Percentiles rank a stretch among this genome's conserved stretches.
These are phyloP conservation scores for Acronicta aceris DNA, from an alignment of 2,888 invertebrate genomes.

Conservation along the genomic window DNA sequence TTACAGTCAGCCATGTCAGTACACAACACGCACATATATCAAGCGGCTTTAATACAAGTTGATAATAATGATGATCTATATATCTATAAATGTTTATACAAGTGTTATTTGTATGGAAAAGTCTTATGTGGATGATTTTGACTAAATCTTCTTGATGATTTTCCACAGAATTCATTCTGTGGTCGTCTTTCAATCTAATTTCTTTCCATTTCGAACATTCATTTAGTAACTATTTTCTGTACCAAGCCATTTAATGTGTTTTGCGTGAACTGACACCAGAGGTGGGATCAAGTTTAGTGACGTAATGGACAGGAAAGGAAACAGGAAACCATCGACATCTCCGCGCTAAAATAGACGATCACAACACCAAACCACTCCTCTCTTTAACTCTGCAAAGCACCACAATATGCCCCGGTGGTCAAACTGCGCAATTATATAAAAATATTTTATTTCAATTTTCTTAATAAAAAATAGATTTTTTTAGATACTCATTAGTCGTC, in stretches of 20 bases:
- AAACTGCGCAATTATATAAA: constrained; percentile 69
- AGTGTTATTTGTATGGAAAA: constrained; percentile 26
- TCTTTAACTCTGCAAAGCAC: constrained; percentile 79
- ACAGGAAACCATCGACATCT: constrained; percentile 45
- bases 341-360: constrained; percentile 61
- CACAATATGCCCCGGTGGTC: constrained; percentile 84
- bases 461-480: constrained; percentile 56
- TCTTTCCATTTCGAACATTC: constrained; percentile 5
- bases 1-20: constrained; percentile 60
- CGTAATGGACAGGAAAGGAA: constrained; percentile 21
- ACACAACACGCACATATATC: constrained; percentile 50
- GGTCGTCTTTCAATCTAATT: constrained; percentile 14
- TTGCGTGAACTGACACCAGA: constrained; percentile 47
- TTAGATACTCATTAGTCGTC: constrained; percentile 34
- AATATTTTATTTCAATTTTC: constrained; percentile 55
- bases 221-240: constrained; percentile 9
- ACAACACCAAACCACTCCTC: constrained; percentile 74
- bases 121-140: constrained; percentile 26
- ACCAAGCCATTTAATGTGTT: constrained; percentile 25
- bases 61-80: constrained; percentile 49
- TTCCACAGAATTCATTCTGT: constrained; percentile 26
- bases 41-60: constrained; percentile 54
- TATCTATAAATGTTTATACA: constrained; percentile 31
- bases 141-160: constrained; percentile 19
- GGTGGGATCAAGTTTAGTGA: constrained; percentile 43